phyloP scores from a whole-genome alignment of 2,797 vertebrate species.

The Rhadinocentrus ornatus region DNA sequence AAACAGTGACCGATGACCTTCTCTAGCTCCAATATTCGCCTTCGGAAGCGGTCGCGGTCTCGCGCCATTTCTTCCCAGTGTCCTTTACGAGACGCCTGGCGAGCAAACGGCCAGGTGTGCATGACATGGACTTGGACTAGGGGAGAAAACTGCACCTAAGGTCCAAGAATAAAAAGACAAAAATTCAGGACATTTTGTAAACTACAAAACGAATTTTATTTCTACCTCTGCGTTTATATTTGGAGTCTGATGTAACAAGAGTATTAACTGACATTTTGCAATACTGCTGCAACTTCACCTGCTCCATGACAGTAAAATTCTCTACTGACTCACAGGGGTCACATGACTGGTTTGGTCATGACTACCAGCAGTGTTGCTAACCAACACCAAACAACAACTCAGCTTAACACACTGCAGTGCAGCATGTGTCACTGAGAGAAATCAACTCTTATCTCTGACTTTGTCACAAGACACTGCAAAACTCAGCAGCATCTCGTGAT shows the following conservation, averaged over 20 bases:
- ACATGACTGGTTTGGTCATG: conserved; percentile 65
- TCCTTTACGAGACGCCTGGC: conserved; percentile 80
- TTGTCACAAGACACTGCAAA: background rate
- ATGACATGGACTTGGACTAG: conserved; percentile 82
- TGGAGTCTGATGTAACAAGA: background rate
- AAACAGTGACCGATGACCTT: conserved; percentile 75
- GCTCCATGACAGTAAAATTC: conserved; percentile 22
- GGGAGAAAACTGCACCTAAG: conserved; percentile 82
- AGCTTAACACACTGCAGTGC: background rate
- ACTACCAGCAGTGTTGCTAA: conserved; percentile 51
- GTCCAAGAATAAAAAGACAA: background rate
- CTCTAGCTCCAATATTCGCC: conserved; percentile 77
- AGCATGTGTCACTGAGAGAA: background rate
- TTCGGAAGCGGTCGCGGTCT: conserved; percentile 81
- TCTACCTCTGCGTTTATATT: background rate
- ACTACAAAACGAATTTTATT: no score
- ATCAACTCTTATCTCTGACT: background rate
- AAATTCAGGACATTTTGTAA: background rate
- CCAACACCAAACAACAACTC: conserved; percentile 51
- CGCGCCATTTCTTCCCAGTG: conserved; percentile 83
- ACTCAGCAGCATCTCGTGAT: background rate
- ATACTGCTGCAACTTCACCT: conserved; percentile 15
- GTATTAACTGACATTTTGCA: background rate
- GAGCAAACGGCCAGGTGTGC: conserved; percentile 81
- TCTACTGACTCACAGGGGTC: conserved; percentile 61